Base-by-base conservation (phyloP, 2,113 vertebrate genomes). In the Oncorhynchus tshawytscha region DNA sequence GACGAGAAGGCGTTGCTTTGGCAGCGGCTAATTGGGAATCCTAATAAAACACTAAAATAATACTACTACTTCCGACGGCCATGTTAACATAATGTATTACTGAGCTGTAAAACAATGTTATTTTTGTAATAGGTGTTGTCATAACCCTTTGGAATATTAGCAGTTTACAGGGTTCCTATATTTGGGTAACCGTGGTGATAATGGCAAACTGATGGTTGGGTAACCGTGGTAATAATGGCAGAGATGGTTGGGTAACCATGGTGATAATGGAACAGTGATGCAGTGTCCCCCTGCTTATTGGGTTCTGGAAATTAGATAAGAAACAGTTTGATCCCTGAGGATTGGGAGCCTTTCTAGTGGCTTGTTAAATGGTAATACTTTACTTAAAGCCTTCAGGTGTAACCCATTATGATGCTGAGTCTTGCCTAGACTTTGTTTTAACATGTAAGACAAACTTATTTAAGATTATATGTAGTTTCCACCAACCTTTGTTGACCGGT, bases 181-280 rank as follows among this genome's bases (percentile, higher is more conserved):
- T 7, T 62, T 22, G 59, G 59, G 64, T 70, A 72, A 18, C 29
- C 39, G 20, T 73, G 31, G 34, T 39, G 73, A 70, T 81, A 24
- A 64, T 81, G 51, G 27, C 49, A 39, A 31, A 11, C 13, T 78
- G 60, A 72, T 25, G 24, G 54, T 57, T 57, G 54, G 20, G 54
- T 57, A 18, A 20, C 54, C 54, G 4, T 57, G 54, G 54, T 57
- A 20, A 57, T 57, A 57, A 57, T 57, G 13, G 20, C 18, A 57
- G 4, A 5, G 54, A 57, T 57, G 54, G 54, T 57, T 20, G 54
- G 54, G 62, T 70, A 72, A 16, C 27, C 71, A 16, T 72, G 22
- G 31, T 24, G 73, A 62, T 81, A 22, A 49, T 81, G 62, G 25
- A 72, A 34, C 51, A n/a, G 20, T 78, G 67, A 74, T 24, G 18